phyloP scores from a whole-genome alignment of 2,797 vertebrate species.

The Rallus crepitans region DNA sequence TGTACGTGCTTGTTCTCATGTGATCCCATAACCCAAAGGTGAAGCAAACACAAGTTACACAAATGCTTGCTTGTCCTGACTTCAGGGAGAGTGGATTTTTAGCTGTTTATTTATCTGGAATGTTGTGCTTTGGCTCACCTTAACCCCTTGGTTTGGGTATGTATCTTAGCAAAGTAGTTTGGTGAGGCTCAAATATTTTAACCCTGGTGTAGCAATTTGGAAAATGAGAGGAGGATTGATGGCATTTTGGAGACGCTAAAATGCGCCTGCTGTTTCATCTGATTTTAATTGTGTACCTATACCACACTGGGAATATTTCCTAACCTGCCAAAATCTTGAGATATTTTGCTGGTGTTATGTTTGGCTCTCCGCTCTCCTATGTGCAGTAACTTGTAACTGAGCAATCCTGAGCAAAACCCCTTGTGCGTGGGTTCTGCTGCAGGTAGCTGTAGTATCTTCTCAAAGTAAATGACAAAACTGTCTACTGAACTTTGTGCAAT shows the following conservation, averaged over 20 bases:
- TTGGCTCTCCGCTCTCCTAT: background rate
- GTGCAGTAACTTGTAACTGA: background rate
- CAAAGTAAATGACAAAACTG: conserved; percentile 68
- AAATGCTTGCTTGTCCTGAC: conserved; percentile 66
- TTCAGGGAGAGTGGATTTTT: conserved; percentile 25
- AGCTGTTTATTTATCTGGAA: conserved; percentile 58
- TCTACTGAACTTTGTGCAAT: conserved; percentile 56
- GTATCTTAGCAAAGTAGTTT: conserved; percentile 1
- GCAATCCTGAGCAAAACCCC: background rate
- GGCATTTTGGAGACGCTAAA: accelerated
- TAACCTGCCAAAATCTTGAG: background rate
- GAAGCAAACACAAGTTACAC: conserved; percentile 68
- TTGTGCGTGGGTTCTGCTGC: background rate
- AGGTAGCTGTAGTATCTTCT: conserved; percentile 8
- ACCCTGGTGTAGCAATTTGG: background rate
- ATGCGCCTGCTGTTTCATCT: background rate
- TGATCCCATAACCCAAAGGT: conserved; percentile 55
- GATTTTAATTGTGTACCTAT: background rate
- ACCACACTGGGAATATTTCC: background rate
- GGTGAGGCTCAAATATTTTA: conserved; percentile 29
- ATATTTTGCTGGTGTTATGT: background rate
- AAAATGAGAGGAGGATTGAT: background rate
- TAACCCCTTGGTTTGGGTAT: conserved; percentile 38
- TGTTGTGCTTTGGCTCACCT: conserved; percentile 50
- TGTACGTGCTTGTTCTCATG: conserved; percentile 64